A percentile compares a stretch with the other conserved stretches of the same genome.
phyloP scores from a whole-genome alignment of 2,113 vertebrate genomes.

The Parotia lawesii region DNA sequence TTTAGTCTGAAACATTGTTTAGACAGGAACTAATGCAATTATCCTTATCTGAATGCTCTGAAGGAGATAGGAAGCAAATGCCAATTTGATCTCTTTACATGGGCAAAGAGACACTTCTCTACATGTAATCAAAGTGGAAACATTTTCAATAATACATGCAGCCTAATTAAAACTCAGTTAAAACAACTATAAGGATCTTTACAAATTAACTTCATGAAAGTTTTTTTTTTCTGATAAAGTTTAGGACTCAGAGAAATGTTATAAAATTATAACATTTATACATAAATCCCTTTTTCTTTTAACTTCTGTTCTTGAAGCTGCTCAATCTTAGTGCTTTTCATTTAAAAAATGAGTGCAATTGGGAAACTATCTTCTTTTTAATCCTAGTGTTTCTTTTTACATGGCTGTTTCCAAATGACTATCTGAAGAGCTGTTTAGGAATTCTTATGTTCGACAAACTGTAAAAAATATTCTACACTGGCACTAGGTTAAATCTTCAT shows the following conservation, averaged over 20 bases:
- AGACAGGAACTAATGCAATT: constrained; percentile 64
- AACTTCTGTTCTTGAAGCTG: background rate
- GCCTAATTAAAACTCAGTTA: constrained; percentile 59
- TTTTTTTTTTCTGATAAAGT: background rate
- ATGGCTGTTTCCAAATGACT: background rate
- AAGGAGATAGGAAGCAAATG: constrained; percentile 49
- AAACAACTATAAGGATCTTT: background rate
- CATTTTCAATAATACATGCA: constrained; percentile 27
- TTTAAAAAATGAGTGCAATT: background rate
- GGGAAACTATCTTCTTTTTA: background rate
- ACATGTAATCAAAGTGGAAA: constrained; percentile 46
- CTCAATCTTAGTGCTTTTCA: background rate
- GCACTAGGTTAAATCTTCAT: background rate
- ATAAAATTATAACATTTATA: background rate
- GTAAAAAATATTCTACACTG: background rate
- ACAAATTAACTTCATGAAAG: constrained; percentile 13
- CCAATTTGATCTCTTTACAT: constrained; percentile 35
- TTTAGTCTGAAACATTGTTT: constrained; percentile 42
- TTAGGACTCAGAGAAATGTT: background rate
- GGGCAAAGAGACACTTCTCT: background rate
- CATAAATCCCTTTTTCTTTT: background rate
- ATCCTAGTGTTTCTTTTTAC: background rate
- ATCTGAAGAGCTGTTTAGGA: background rate
- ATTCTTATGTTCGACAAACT: background rate
- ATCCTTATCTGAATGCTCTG: constrained; percentile 56